phyloP scores from a whole-genome alignment of 64 coral and sea anemone species.

The Actinia equina region DNA sequence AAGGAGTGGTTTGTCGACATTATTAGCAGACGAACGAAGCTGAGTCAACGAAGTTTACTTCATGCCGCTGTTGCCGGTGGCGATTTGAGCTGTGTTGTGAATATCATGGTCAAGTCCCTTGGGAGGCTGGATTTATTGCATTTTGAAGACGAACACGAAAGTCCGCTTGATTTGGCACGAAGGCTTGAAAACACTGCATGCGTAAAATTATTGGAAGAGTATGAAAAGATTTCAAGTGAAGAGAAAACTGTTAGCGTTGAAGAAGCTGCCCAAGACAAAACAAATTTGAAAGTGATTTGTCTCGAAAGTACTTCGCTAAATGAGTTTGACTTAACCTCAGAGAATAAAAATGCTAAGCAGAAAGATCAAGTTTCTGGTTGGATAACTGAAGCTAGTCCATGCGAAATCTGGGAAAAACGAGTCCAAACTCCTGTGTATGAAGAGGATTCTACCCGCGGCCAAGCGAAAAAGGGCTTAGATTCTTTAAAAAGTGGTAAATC shows the following conservation, averaged over 20 bases:
- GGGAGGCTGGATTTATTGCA: not conserved
- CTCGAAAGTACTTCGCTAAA: not conserved
- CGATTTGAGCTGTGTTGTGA: conserved; percentile 34
- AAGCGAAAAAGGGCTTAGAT: not conserved
- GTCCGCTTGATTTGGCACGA: not conserved
- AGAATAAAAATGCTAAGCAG: not conserved
- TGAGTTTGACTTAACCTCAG: not conserved
- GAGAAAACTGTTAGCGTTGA: not conserved
- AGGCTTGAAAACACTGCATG: not conserved
- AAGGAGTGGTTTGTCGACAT: conserved; percentile 13
- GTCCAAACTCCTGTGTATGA: not conserved
- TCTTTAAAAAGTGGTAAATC: not conserved
- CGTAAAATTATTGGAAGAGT: not conserved
- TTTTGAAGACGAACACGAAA: not conserved
- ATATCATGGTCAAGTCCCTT: conserved; percentile 43
- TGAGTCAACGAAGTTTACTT: conserved; percentile 41
- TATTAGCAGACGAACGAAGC: conserved; percentile 12
- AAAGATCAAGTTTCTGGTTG: conserved; percentile 4
- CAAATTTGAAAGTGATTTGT: not conserved
- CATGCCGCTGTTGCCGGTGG: conserved; percentile 49
- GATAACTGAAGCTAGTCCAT: not conserved
- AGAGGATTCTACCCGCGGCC: not conserved
- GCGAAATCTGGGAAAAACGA: not conserved
- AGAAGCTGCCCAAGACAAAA: not conserved
- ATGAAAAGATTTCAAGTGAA: not conserved